phyloP scores from a whole-genome alignment of 2,888 invertebrate genomes.

The Erynnis tages region DNA sequence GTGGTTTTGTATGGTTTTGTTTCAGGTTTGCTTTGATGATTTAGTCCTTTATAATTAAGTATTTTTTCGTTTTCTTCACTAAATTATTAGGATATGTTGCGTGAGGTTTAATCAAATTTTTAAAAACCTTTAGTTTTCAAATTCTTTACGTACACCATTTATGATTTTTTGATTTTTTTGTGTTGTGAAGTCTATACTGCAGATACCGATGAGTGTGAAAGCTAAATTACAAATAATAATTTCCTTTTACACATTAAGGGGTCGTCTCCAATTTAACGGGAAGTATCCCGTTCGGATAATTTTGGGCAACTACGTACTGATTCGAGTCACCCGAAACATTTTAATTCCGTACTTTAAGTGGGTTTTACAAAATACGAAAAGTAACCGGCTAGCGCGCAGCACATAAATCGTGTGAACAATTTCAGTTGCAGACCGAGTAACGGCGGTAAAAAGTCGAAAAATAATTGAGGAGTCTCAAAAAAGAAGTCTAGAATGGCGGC shows the following conservation, averaged over 20 bases:
- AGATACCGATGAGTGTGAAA: too few relatives aligned
- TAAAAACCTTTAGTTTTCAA: too few relatives aligned
- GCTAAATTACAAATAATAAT: too few relatives aligned
- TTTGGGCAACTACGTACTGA: background rate
- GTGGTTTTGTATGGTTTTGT: slow-evolving; percentile 5
- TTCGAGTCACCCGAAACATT: background rate
- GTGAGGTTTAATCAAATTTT: too few relatives aligned
- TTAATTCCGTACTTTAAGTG: background rate
- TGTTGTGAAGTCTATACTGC: too few relatives aligned
- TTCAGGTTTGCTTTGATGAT: background rate
- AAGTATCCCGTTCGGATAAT: background rate
- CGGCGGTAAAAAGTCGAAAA: slow-evolving; percentile 67
- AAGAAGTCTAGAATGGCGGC: slow-evolving; percentile 67
- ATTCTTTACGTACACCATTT: too few relatives aligned
- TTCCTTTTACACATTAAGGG: too few relatives aligned
- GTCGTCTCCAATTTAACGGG: background rate
- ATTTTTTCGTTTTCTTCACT: background rate
- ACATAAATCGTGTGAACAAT: slow-evolving; percentile 62
- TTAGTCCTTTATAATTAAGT: background rate
- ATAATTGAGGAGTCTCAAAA: slow-evolving; percentile 68
- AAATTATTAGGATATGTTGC: too few relatives aligned
- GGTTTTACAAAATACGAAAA: background rate
- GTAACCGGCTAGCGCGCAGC: slow-evolving; percentile 1
- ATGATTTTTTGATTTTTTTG: too few relatives aligned
- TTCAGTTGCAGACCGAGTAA: slow-evolving; percentile 49